Evolutionary conservation across 2,113 vertebrate species (phyloP).

Genomic region (Thamnaconus septentrionalis): DNA sequence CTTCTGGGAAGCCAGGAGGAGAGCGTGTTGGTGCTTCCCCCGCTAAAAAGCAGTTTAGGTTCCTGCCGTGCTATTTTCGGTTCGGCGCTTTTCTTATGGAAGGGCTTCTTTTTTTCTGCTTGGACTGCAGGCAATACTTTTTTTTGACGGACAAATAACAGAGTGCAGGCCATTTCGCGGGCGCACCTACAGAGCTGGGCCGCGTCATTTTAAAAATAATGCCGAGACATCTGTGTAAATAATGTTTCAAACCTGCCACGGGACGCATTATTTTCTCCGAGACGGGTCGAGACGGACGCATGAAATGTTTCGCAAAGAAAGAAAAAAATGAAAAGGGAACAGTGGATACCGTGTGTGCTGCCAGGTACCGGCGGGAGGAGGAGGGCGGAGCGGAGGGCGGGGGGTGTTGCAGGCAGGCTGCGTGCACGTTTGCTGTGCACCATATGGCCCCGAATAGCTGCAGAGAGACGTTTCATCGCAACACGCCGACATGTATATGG

Average conservation of each 20-base stretch:
- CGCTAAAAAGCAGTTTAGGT: constrained; percentile 47
- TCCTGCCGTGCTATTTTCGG: constrained; percentile 37
- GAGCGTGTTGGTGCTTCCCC: constrained; percentile 22
- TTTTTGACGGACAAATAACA: constrained; percentile 29
- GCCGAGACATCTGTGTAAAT: background rate
- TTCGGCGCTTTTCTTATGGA: constrained; percentile 20
- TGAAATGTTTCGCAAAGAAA: too few species aligned
- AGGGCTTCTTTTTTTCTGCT: constrained; percentile 26
- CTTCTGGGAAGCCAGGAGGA: constrained; percentile 34
- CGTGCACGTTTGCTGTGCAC: too few species aligned
- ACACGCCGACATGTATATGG: constrained; percentile 40
- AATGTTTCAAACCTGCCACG: background rate
- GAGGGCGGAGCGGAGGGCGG: background rate
- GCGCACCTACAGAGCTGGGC: constrained; percentile 1
- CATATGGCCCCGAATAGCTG: constrained; percentile 25
- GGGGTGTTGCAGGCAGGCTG: too few species aligned
- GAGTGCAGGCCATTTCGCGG: constrained; percentile 16
- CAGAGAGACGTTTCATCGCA: constrained; percentile 38
- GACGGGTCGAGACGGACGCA: too few species aligned
- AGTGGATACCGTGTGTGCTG: too few species aligned
- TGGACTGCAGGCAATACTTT: constrained; percentile 3
- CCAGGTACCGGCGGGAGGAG: background rate
- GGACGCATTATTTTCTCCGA: too few species aligned
- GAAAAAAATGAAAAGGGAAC: too few species aligned
- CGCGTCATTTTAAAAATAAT: background rate